Percentiles rank a stretch among this genome's conserved stretches.
phyloP scores from a whole-genome alignment of 2,113 vertebrate genomes.

The Motacilla tschutschensis region DNA sequence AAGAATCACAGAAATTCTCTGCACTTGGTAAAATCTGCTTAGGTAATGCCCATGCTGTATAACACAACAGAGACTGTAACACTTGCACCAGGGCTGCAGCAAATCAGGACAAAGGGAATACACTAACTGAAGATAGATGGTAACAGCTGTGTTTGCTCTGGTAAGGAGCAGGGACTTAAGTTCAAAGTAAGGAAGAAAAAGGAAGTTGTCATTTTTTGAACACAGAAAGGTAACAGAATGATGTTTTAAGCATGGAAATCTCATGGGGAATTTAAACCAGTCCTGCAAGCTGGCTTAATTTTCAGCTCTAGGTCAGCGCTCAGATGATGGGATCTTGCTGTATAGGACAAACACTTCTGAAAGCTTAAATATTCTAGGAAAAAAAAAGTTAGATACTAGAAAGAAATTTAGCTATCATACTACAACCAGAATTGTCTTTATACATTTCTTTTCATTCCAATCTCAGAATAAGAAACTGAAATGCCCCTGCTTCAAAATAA shows the following conservation, averaged over 20 bases:
- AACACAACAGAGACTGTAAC: background rate
- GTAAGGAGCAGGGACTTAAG: background rate
- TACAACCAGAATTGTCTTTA: background rate
- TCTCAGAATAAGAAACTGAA: background rate
- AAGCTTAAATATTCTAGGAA: background rate
- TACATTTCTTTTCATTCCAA: background rate
- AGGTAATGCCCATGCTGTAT: background rate
- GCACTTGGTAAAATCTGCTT: background rate
- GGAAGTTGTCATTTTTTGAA: background rate
- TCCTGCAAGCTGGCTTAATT: conserved; percentile 29
- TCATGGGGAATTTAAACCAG: background rate
- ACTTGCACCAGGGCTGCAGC: background rate
- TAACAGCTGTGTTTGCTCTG: background rate
- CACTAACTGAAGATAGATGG: background rate
- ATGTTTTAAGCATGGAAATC: background rate
- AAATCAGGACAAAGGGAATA: background rate
- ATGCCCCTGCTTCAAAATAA: background rate
- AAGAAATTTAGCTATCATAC: background rate
- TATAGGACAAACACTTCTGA: background rate
- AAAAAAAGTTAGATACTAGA: background rate
- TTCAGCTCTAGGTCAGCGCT: conserved; percentile 7
- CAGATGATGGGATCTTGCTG: background rate
- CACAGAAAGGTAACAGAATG: background rate
- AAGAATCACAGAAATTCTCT: background rate
- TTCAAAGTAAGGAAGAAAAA: background rate